These are phyloP conservation scores for Perognathus longimembris DNA, from an alignment of 2,113 vertebrate genomes.

Conservation along the genomic window DNA sequence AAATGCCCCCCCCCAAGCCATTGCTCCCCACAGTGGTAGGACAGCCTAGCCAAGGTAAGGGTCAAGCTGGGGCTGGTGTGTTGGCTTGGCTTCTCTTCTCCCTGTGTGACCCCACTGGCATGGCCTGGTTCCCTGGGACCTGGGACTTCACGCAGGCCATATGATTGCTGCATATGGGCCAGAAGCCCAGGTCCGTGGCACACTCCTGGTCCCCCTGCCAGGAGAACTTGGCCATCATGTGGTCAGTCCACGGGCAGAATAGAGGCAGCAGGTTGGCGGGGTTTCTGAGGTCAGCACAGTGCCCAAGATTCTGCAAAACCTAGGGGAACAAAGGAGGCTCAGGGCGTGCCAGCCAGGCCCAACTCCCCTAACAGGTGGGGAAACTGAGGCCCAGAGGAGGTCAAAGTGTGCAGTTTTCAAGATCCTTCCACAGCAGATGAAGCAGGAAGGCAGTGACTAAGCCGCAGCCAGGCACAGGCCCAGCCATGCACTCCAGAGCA, in stretches of 20 bases:
- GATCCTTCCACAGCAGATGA: too few species aligned
- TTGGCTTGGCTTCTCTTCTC: too few species aligned
- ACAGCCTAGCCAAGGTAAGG: rapidly evolving
- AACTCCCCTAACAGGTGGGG: neutral
- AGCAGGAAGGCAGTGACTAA: too few species aligned
- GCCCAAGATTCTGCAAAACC: constrained; percentile 96
- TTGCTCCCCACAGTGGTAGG: neutral
- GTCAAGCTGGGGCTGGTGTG: neutral
- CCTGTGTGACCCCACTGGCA: too few species aligned
- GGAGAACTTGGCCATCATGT: constrained; percentile 97
- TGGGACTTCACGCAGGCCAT: constrained; percentile 95
- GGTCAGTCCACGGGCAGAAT: constrained; percentile 95
- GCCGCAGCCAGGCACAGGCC: too few species aligned
- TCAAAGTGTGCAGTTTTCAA: too few species aligned
- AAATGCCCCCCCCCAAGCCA: neutral
- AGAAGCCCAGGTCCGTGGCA: constrained; percentile 94
- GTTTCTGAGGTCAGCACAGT: constrained; percentile 96
- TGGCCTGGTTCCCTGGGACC: constrained; percentile 79
- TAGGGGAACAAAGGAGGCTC: constrained; percentile 57
- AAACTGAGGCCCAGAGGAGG: neutral
- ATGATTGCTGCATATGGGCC: constrained; percentile 96
- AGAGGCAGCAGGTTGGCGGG: constrained; percentile 94
- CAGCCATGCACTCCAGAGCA: constrained; percentile 90
- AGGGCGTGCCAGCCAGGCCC: neutral
- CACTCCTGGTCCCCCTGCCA: constrained; percentile 93